Conservation (phyloP, 2,888 invertebrate genomes). For the Polydrusus pterygomalis region DNA sequence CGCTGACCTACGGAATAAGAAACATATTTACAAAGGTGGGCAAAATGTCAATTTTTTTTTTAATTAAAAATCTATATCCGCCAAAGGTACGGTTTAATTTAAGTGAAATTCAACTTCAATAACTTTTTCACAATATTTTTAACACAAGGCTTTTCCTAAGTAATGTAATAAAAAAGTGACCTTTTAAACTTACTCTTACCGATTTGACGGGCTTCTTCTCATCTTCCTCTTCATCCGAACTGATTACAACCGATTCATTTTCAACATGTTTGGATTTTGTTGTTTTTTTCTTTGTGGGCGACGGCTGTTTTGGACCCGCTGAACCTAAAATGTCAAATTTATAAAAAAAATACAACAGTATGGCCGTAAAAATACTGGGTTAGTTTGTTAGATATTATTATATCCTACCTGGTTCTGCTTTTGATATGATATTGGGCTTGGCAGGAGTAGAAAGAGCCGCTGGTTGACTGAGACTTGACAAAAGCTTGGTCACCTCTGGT, state of each 20-base stretch:
- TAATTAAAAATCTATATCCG: no score
- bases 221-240: constrained; percentile 80
- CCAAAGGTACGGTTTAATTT: no score
- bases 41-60: no score
- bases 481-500: not conserved
- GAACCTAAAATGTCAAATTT: constrained; percentile 1
- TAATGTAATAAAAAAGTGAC: not conserved
- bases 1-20: constrained; percentile 58
- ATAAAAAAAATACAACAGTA: no score
- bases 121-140: no score
- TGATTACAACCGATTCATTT: constrained; percentile 81
- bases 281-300: constrained; percentile 55
- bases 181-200: constrained; percentile 54
- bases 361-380: no score
- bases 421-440: not conserved
- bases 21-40: no score
- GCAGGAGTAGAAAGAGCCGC: not conserved
- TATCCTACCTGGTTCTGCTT: constrained; percentile 29
- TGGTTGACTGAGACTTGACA: not conserved
- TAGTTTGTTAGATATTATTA: not conserved
- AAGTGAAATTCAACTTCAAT: no score
- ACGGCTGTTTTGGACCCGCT: constrained; percentile 38
- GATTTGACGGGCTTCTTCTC: constrained; percentile 57
- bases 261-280: constrained; percentile 66
- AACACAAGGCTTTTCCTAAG: no score